Evolutionary conservation across 2,113 vertebrate species (phyloP).

Genomic region (Elachura formosa): DNA sequence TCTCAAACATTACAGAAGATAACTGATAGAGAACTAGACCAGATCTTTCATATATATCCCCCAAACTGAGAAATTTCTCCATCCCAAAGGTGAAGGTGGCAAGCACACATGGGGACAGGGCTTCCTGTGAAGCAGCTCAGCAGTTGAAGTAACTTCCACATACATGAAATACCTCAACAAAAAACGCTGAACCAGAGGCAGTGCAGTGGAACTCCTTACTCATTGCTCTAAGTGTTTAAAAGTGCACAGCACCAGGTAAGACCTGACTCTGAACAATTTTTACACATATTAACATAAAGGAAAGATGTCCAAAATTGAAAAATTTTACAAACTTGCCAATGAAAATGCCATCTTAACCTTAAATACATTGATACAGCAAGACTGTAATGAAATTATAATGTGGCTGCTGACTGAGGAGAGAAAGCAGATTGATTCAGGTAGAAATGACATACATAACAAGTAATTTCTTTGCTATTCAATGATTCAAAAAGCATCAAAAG

Average conservation of each 20-base stretch:
- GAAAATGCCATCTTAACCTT: slow-evolving; percentile 8
- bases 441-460: slow-evolving; percentile 1
- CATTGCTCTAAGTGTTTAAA: rapidly evolving
- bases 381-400: neutral
- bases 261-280: neutral
- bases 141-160: neutral
- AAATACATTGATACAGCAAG: neutral
- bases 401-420: neutral
- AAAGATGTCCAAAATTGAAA: neutral
- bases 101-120: neutral
- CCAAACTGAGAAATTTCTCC: neutral
- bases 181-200: neutral
- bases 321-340: neutral
- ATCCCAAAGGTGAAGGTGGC: neutral
- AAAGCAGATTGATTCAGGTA: neutral
- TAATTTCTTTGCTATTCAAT: slow-evolving; percentile 28
- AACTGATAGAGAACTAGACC: neutral
- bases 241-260: neutral
- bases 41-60: neutral
- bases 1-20: neutral
- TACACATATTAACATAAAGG: neutral
- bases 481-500: neutral
- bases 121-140: neutral
- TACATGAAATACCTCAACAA: rapidly evolving
- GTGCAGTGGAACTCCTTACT: neutral